Conservation (phyloP, 2,888 invertebrate species). For the Andrena praecox region DNA sequence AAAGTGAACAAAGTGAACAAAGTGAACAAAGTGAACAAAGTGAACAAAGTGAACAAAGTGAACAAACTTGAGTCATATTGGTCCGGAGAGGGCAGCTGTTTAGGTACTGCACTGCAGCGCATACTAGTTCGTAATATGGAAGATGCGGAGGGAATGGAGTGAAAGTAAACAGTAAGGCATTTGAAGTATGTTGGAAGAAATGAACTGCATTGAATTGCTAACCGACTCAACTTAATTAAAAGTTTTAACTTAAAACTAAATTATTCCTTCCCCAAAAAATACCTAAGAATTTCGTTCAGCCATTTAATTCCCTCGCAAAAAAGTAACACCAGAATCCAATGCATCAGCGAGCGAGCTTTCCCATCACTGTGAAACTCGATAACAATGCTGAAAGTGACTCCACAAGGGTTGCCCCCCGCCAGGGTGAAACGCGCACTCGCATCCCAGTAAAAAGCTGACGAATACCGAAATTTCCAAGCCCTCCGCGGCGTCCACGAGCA, state of each 20-base stretch:
- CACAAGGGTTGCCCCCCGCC: constrained; percentile 40
- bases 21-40: no score
- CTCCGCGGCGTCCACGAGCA: constrained; percentile 8
- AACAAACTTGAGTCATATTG: not conserved
- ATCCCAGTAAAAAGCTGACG: constrained; percentile 3
- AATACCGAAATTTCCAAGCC: constrained; percentile 39
- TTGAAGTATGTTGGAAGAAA: no score
- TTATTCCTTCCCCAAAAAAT: no score
- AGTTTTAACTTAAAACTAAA: no score
- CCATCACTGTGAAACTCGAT: constrained; percentile 35
- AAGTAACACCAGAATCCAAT: not conserved
- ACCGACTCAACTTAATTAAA: not conserved
- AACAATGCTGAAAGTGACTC: constrained; percentile 12
- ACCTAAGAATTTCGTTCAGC: no score
- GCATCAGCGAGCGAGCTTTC: not conserved
- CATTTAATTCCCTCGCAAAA: not conserved
- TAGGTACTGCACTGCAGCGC: not conserved
- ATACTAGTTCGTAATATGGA: no score
- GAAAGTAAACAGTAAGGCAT: no score
- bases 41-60: not conserved
- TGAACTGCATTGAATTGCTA: no score
- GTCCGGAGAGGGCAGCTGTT: not conserved
- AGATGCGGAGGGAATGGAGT: no score
- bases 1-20: no score
- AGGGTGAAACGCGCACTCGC: not conserved